phyloP scores from a whole-genome alignment of 2,113 vertebrate genomes.

The Tragelaphus imberbis region DNA sequence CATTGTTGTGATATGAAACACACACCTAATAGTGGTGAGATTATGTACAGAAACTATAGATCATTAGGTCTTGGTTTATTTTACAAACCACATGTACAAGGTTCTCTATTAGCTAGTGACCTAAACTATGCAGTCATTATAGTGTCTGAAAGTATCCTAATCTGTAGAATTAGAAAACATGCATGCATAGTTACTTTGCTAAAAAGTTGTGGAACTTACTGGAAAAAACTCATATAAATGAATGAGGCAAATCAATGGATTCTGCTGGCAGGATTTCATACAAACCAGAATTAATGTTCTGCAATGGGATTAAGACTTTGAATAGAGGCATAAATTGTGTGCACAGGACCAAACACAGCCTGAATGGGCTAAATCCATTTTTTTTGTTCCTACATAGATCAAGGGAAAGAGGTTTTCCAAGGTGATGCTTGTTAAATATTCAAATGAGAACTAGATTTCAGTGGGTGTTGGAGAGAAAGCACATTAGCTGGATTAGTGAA shows the following conservation, averaged over 20 bases:
- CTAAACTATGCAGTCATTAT: not conserved
- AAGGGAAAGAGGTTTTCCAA: constrained; percentile 50
- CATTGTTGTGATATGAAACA: not conserved
- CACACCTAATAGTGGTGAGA: not conserved
- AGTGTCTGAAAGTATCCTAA: constrained; percentile 32
- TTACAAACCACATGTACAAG: not conserved
- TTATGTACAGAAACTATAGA: not conserved
- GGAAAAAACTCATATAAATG: constrained; percentile 8
- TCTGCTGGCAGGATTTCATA: not conserved
- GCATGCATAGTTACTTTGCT: not conserved
- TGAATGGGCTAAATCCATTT: constrained; percentile 33
- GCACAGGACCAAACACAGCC: constrained; percentile 5
- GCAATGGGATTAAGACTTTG: constrained; percentile 11
- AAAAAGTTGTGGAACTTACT: not conserved
- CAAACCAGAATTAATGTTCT: constrained; percentile 19
- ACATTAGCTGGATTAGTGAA: constrained; percentile 51
- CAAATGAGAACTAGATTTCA: constrained; percentile 46
- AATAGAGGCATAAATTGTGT: constrained; percentile 31
- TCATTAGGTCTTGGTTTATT: not conserved
- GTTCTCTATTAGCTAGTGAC: not conserved
- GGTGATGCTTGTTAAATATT: constrained; percentile 66
- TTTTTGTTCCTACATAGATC: constrained; percentile 44
- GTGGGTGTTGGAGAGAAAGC: not conserved
- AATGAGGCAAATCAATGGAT: not conserved
- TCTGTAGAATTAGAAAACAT: constrained; percentile 19